Percentiles rank a stretch among this genome's conserved stretches.
These are phyloP conservation scores for Epinephelus malabaricus DNA, from an alignment of 2,797 vertebrate species.

Conservation along the genomic window DNA sequence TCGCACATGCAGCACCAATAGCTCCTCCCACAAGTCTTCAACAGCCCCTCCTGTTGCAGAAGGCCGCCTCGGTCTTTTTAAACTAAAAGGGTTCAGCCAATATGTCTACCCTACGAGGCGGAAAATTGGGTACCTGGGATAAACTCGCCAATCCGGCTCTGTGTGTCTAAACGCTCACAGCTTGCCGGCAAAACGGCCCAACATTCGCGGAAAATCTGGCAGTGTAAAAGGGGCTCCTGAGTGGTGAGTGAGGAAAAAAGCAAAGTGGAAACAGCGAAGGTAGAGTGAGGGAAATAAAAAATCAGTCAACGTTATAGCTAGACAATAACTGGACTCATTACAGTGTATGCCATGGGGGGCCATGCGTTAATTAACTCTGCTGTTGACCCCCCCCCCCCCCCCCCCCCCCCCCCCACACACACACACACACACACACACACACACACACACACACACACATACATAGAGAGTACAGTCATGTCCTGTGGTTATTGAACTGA, in stretches of 20 bases:
- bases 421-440: constrained; percentile 3
- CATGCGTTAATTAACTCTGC: constrained; percentile 64
- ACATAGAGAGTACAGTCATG: not conserved
- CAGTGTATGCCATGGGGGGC: constrained; percentile 29
- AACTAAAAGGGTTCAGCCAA: no score
- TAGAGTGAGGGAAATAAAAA: constrained; percentile 10
- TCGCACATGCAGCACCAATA: no score
- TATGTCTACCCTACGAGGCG: no score
- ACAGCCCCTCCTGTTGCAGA: no score
- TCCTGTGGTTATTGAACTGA: constrained; percentile 53
- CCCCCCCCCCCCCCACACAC: not conserved
- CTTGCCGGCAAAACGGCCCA: no score
- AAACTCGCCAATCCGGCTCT: no score
- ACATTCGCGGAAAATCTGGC: no score
- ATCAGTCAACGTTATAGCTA: constrained; percentile 41
- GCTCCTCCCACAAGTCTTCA: no score
- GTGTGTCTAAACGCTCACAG: no score
- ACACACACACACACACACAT: constrained; percentile 10
- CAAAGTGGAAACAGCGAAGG: not conserved
- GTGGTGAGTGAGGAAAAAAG: not conserved
- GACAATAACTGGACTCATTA: constrained; percentile 35
- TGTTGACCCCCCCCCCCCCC: constrained; percentile 32
- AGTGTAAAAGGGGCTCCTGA: no score
- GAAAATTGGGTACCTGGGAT: no score
- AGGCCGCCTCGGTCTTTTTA: no score